Conservation (phyloP, 1,140 invertebrate genomes). For the Microplitis demolitor region DNA sequence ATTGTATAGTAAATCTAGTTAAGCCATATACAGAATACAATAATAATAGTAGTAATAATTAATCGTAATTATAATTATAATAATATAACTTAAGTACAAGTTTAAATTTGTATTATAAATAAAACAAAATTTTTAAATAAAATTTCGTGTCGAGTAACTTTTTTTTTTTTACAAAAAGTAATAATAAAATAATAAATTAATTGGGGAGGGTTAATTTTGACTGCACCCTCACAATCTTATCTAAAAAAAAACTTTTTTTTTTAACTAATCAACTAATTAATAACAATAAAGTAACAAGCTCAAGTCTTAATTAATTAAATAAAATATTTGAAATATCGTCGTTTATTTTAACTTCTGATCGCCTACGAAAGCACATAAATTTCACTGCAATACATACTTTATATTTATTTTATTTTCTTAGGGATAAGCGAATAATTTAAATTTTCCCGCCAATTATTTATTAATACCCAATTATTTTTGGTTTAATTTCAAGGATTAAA, state of each 20-base stretch:
- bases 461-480: too few species aligned
- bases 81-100: background rate
- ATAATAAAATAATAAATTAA: too few species aligned
- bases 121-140: too few species aligned
- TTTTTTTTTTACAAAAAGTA: conserved; percentile 22
- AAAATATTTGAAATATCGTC: background rate
- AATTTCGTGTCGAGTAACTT: conserved; percentile 1
- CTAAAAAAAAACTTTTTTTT: conserved; percentile 26
- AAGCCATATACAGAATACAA: conserved; percentile 45
- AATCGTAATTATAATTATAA: background rate
- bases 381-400: background rate
- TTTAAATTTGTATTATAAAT: background rate
- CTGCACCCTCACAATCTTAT: conserved; percentile 48
- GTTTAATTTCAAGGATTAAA: too few species aligned
- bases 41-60: background rate
- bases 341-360: conserved; percentile 24
- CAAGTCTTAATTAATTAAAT: conserved; percentile 31
- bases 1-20: conserved; percentile 37
- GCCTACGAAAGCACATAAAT: conserved; percentile 35
- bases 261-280: too few species aligned
- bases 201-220: too few species aligned
- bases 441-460: background rate
- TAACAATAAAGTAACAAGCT: conserved; percentile 39
- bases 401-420: too few species aligned
- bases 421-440: conserved; percentile 7